These are phyloP conservation scores for Tenthredo amoena DNA, from an alignment of 2,888 invertebrate genomes.

Conservation along the genomic window DNA sequence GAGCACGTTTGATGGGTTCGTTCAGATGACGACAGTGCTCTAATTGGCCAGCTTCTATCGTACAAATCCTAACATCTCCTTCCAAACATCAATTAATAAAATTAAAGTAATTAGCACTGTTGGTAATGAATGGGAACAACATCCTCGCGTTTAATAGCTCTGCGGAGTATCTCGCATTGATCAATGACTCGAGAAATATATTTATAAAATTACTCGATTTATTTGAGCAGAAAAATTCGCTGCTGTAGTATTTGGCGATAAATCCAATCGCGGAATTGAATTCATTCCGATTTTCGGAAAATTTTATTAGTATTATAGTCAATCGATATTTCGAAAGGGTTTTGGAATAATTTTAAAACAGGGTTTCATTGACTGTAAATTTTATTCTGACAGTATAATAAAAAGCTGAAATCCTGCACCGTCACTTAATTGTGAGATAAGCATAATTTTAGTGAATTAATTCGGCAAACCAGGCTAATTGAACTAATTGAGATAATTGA, in stretches of 20 bases:
- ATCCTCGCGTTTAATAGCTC: background rate
- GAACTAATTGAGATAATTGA: conserved; percentile 13
- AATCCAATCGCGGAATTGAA: background rate
- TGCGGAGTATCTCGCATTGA: background rate
- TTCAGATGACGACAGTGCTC: conserved; percentile 52
- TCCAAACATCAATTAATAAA: conserved; percentile 24
- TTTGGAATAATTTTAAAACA: background rate
- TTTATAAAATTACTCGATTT: background rate
- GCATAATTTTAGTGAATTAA: conserved; percentile 15
- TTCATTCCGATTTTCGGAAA: background rate
- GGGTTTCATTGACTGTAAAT: background rate
- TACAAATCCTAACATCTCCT: conserved; percentile 57
- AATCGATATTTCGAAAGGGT: background rate
- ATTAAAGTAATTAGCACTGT: background rate
- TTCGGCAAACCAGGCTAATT: background rate
- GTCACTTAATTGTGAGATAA: background rate
- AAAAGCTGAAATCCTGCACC: background rate
- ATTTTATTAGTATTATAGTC: background rate
- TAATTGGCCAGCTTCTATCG: conserved; percentile 41
- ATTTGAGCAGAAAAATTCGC: background rate
- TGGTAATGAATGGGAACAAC: background rate
- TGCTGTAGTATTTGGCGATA: background rate
- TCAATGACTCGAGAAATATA: background rate
- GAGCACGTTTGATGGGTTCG: conserved; percentile 55
- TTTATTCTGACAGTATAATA: background rate